Conservation (phyloP, 2,888 invertebrate species). For the Polydrusus tereticollis region DNA sequence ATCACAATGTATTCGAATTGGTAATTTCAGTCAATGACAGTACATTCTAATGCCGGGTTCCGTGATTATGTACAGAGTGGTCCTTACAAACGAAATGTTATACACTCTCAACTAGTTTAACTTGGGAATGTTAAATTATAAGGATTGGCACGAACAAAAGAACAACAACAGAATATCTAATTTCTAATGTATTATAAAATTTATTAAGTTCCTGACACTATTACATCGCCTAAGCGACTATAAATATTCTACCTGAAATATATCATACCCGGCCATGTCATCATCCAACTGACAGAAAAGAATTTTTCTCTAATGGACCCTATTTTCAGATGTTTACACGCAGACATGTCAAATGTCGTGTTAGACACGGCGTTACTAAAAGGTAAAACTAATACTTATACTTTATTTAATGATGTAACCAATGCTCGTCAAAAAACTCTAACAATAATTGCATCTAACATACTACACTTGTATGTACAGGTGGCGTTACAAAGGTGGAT, state of each 20-base stretch:
- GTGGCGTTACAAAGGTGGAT: no score
- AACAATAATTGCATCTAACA: no score
- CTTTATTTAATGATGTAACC: background rate
- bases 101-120: no score
- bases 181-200: no score
- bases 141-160: no score
- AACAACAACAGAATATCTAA: background rate
- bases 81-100: background rate
- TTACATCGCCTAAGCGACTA: constrained; percentile 12
- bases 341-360: constrained; percentile 28
- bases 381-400: constrained; percentile 7
- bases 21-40: constrained; percentile 6
- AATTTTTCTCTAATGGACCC: constrained; percentile 39
- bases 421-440: background rate
- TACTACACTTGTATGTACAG: no score
- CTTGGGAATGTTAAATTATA: no score
- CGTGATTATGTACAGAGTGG: background rate
- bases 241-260: constrained; percentile 32
- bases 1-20: background rate
- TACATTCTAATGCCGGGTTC: background rate
- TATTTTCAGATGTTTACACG: constrained; percentile 37
- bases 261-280: constrained; percentile 21
- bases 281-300: constrained; percentile 17
- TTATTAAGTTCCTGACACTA: background rate
- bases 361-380: constrained; percentile 34